phyloP scores from a whole-genome alignment of 30 jellyfish, hydroid and myxozoan species.

The Aurelia sp. region DNA sequence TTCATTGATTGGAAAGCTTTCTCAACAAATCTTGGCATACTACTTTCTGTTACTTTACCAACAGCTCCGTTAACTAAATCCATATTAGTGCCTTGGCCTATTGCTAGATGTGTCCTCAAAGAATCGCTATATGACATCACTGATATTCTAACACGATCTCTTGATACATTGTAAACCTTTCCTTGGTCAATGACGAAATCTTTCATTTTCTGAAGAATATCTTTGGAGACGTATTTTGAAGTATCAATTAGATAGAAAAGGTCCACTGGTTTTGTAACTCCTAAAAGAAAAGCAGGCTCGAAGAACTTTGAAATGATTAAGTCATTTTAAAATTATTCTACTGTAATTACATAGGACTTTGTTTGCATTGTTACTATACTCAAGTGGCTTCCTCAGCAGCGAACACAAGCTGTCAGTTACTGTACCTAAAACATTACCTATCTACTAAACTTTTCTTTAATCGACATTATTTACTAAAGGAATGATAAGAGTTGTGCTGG shows the following conservation, averaged over 20 bases:
- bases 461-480: too few species aligned
- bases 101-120: slow-evolving; percentile 6
- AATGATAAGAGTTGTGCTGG: too few species aligned
- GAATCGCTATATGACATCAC: slow-evolving; percentile 5
- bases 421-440: too few species aligned
- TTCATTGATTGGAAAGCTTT: slow-evolving; percentile 1
- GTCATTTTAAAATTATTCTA: too few species aligned
- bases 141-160: slow-evolving; percentile 10
- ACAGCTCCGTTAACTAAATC: slow-evolving; percentile 8
- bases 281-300: background rate
- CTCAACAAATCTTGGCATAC: slow-evolving; percentile 30
- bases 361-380: too few species aligned
- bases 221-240: slow-evolving; percentile 18
- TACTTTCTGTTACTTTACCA: background rate
- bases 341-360: too few species aligned
- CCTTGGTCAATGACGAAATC: slow-evolving; percentile 21
- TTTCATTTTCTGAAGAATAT: slow-evolving; percentile 28
- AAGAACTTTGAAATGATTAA: too few species aligned
- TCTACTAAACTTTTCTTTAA: too few species aligned
- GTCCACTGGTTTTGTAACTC: slow-evolving; percentile 51
- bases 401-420: too few species aligned
- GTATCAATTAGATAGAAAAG: slow-evolving; percentile 42
- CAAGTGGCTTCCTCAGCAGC: too few species aligned
- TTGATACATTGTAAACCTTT: slow-evolving; percentile 18
- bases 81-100: slow-evolving; percentile 9